Evolutionary conservation across 2,113 vertebrate species (phyloP).

Genomic region (Terrapene triunguis): DNA sequence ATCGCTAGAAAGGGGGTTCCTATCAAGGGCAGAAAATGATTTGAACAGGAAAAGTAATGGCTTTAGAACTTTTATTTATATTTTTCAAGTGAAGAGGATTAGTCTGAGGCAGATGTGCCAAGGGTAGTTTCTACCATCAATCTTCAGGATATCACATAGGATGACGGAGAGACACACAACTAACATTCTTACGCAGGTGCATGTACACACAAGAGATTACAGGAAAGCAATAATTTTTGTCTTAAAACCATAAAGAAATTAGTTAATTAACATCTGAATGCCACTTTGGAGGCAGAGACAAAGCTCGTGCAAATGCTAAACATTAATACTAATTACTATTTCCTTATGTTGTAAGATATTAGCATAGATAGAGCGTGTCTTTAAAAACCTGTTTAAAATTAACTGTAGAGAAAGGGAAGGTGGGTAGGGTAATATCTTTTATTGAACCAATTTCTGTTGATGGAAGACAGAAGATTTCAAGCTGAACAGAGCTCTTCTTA

Average conservation of each 20-base stretch:
- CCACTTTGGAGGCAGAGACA: neutral
- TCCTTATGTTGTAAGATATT: neutral
- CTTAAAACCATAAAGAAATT: neutral
- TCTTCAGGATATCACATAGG: neutral
- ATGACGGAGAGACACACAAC: neutral
- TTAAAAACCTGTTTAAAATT: neutral
- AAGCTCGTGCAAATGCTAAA: neutral
- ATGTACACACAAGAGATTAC: neutral
- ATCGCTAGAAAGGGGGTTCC: neutral
- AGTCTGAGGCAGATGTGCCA: neutral
- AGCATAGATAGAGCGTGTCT: neutral
- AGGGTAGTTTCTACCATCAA: neutral
- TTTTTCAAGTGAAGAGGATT: neutral
- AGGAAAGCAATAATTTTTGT: neutral
- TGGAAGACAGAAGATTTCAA: no score
- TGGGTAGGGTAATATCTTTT: no score
- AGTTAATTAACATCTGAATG: neutral
- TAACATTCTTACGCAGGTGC: neutral
- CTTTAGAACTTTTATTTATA: neutral
- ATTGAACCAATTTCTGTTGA: no score
- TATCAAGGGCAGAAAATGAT: neutral
- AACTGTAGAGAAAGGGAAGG: neutral
- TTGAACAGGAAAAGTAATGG: neutral
- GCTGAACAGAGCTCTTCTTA: no score
- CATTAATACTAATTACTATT: neutral